These are phyloP conservation scores for Steinernema feltiae DNA, from an alignment of 1,140 invertebrate species.

Conservation along the genomic window DNA sequence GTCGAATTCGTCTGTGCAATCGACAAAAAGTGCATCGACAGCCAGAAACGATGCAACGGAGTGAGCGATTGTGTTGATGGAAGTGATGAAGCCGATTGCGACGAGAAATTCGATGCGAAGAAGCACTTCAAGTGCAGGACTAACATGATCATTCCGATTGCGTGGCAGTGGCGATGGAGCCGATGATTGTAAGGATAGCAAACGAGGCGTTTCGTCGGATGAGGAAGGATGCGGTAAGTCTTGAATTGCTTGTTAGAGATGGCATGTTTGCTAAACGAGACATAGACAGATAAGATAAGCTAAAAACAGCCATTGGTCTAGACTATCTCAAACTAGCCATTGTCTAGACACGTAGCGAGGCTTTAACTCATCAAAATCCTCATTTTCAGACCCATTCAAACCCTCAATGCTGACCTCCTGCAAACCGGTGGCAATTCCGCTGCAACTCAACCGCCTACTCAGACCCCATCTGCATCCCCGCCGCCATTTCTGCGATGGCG, in stretches of 20 bases:
- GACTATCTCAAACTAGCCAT: too few relatives aligned
- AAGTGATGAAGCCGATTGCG: conserved; percentile 27
- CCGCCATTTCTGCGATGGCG: conserved; percentile 84
- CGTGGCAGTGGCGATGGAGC: conserved; percentile 86
- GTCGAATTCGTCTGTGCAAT: conserved; percentile 13
- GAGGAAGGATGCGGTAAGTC: conserved; percentile 18
- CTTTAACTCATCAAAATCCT: too few relatives aligned
- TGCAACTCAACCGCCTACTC: not conserved
- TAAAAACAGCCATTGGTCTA: too few relatives aligned
- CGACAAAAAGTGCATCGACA: not conserved
- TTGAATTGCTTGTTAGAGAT: too few relatives aligned
- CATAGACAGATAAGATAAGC: too few relatives aligned
- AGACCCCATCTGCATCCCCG: conserved; percentile 72
- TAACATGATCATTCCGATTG: conserved; percentile 72
- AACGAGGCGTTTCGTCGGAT: conserved; percentile 66
- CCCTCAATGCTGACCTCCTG: not conserved
- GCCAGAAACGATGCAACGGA: conserved; percentile 20
- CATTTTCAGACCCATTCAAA: not conserved
- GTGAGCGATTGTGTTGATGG: conserved; percentile 24
- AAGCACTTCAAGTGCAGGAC: conserved; percentile 67
- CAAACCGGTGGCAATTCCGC: conserved; percentile 2
- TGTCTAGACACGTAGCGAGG: too few relatives aligned
- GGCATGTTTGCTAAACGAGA: too few relatives aligned
- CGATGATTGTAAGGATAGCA: conserved; percentile 77
- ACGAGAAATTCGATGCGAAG: conserved; percentile 27